Conservation (phyloP, 2,113 vertebrate genomes). For the Nothocercus nigrocapillus region DNA sequence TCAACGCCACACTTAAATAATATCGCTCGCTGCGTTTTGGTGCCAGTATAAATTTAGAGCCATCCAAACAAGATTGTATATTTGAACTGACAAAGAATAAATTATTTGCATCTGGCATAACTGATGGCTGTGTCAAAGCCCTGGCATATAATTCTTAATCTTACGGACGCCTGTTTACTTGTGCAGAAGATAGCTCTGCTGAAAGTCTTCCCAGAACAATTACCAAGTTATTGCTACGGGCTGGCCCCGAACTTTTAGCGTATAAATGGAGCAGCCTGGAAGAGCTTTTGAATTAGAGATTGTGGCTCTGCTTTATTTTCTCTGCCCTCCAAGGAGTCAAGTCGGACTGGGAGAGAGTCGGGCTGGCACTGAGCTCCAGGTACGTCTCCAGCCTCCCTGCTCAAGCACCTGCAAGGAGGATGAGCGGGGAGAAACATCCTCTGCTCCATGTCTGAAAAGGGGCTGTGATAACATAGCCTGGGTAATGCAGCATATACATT, state of each 20-base stretch:
- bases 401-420: neutral
- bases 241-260: neutral
- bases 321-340: neutral
- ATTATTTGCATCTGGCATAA: slow-evolving; percentile 85
- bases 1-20: slow-evolving; percentile 70
- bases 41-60: slow-evolving; percentile 81
- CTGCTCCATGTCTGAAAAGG: accelerated
- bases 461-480: neutral
- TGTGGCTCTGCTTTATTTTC: neutral
- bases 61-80: slow-evolving; percentile 75
- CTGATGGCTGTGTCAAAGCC: slow-evolving; percentile 82
- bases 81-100: slow-evolving; percentile 84
- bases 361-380: accelerated
- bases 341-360: accelerated
- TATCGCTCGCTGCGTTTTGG: slow-evolving; percentile 49
- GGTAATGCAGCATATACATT: neutral
- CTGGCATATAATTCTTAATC: slow-evolving; percentile 78
- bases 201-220: slow-evolving; percentile 73
- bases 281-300: neutral
- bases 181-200: slow-evolving; percentile 56
- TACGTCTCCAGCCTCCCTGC: neutral
- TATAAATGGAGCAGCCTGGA: neutral
- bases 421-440: neutral
- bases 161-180: slow-evolving; percentile 74
- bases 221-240: neutral